A percentile compares a stretch with the other conserved stretches of the same genome.
phyloP scores from a whole-genome alignment of 2,113 vertebrate species.

The Marcusenius ussheri region DNA sequence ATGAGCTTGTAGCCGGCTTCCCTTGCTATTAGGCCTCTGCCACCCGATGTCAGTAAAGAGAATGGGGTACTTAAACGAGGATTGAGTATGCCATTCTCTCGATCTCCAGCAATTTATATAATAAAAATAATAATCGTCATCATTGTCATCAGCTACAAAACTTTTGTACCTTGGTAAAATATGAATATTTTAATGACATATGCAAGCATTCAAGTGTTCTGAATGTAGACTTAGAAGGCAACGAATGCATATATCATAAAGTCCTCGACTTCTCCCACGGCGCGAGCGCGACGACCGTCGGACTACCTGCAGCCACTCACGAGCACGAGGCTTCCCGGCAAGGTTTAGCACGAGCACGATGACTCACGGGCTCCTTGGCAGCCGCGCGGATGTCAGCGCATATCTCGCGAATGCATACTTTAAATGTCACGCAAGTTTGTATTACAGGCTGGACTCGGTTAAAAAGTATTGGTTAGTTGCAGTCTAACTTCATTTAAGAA shows the following conservation, averaged over 20 bases:
- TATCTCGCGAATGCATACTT: neutral
- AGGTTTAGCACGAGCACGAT: neutral
- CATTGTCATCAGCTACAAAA: neutral
- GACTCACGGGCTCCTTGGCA: neutral
- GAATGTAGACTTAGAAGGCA: neutral
- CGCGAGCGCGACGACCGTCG: neutral
- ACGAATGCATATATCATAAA: neutral
- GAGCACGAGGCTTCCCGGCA: neutral
- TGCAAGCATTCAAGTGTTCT: neutral
- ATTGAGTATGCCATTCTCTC: neutral
- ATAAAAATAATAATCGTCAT: neutral
- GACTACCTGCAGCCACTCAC: neutral
- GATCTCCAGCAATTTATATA: neutral
- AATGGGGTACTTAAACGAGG: neutral
- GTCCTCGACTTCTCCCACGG: neutral
- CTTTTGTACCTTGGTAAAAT: neutral
- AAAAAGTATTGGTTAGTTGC: neutral
- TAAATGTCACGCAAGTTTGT: neutral
- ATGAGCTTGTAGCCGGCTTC: neutral
- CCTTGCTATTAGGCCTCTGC: neutral
- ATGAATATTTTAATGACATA: neutral
- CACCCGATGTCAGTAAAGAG: neutral
- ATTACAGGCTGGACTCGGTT: neutral
- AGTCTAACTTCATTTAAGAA: neutral
- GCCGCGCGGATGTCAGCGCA: neutral